phyloP scores from a whole-genome alignment of 2,113 vertebrate genomes.

The Bubo scandiacus region DNA sequence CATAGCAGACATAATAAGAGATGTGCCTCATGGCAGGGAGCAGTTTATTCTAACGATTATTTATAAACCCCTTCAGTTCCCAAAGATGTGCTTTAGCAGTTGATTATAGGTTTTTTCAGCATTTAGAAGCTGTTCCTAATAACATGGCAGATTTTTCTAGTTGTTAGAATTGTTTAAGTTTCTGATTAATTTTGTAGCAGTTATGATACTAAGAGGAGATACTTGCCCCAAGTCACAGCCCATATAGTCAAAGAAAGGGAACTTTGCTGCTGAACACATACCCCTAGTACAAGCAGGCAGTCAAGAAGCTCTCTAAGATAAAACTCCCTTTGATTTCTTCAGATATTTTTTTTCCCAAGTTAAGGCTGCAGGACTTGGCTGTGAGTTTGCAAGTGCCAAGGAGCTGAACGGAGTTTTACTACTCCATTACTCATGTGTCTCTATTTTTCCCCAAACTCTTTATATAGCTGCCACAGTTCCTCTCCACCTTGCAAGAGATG shows the following conservation, averaged over 20 bases:
- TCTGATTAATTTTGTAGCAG: background rate
- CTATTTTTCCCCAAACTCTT: constrained; percentile 58
- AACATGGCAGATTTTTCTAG: background rate
- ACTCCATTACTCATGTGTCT: constrained; percentile 63
- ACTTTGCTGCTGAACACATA: background rate
- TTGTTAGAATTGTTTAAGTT: background rate
- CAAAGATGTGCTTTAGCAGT: background rate
- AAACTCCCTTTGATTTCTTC: constrained; percentile 19
- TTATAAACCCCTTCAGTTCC: constrained; percentile 43
- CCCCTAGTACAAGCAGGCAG: background rate
- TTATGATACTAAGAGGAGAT: background rate
- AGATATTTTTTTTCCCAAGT: constrained; percentile 5
- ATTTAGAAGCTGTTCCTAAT: background rate
- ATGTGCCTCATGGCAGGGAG: constrained; percentile 35
- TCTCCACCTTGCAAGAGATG: constrained; percentile 51
- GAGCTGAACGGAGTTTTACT: constrained; percentile 57
- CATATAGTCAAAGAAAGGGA: background rate
- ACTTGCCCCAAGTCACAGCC: background rate
- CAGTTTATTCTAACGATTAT: constrained; percentile 50
- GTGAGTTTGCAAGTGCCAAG: constrained; percentile 32
- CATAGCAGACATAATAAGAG: constrained; percentile 10
- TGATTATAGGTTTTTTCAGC: background rate
- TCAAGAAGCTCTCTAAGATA: background rate
- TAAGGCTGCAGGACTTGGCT: background rate
- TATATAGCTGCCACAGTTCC: constrained; percentile 47